These are phyloP conservation scores for Aphelenchoides besseyi DNA, from an alignment of 1,140 invertebrate genomes.

Conservation along the genomic window DNA sequence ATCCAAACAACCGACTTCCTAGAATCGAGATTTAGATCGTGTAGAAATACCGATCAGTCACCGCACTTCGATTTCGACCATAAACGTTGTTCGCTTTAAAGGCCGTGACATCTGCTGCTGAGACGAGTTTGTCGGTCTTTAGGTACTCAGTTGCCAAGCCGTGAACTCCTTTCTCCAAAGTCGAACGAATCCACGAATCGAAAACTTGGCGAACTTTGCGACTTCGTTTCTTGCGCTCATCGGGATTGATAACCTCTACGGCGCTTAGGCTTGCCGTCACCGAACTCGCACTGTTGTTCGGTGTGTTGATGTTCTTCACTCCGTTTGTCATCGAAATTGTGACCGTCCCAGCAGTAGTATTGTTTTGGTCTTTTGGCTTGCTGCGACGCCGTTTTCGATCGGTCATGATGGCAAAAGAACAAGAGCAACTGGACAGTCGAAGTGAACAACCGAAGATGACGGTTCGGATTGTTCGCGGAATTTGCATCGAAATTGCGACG, in stretches of 20 bases:
- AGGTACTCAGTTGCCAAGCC: constrained; percentile 5
- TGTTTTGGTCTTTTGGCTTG: neutral
- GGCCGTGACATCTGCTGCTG: neutral
- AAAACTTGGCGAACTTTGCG: neutral
- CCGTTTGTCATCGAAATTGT: neutral
- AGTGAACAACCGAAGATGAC: too few relatives aligned
- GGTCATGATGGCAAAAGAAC: neutral
- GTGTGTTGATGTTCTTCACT: neutral
- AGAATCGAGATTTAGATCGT: neutral
- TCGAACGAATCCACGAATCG: constrained; percentile 7
- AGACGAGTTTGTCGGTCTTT: neutral
- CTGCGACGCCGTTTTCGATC: neutral
- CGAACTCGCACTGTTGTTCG: neutral
- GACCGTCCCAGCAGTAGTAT: neutral
- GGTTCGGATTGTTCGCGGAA: too few relatives aligned
- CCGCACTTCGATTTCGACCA: constrained; percentile 7
- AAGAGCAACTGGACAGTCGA: too few relatives aligned
- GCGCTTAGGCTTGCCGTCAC: neutral
- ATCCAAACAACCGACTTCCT: constrained; percentile 3
- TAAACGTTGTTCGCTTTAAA: neutral
- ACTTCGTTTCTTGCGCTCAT: neutral
- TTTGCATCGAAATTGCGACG: too few relatives aligned
- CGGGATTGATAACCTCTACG: neutral
- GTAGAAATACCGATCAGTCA: neutral
- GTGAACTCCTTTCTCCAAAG: neutral